A percentile compares a stretch with the other conserved stretches of the same genome.
These are phyloP conservation scores for Saguinus imperator DNA, from an alignment of 2,113 vertebrate species.

Conservation along the genomic window DNA sequence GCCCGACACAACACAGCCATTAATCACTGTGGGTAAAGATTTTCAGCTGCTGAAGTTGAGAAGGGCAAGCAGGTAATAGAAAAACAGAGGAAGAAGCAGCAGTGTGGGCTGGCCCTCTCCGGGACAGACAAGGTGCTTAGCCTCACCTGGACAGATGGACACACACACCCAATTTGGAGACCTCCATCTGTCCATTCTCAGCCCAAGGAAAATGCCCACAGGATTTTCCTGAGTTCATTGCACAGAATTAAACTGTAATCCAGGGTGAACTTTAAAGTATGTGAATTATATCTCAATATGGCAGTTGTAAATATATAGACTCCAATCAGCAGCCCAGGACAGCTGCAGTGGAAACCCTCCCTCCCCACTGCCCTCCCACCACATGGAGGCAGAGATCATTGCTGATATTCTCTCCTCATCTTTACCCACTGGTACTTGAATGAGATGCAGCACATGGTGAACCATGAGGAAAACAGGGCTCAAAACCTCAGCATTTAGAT, in stretches of 20 bases:
- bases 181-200: not conserved
- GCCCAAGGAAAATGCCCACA: not conserved
- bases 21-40: conserved; percentile 78
- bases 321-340: not conserved
- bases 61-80: conserved; percentile 58
- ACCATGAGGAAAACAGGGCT: not conserved
- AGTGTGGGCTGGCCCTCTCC: rapidly evolving
- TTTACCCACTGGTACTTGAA: not conserved
- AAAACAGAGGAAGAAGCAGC: not conserved
- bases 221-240: not conserved
- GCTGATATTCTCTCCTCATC: not conserved
- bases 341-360: rapidly evolving
- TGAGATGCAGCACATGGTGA: not conserved
- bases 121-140: not conserved
- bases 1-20: conserved; percentile 70
- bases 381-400: rapidly evolving
- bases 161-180: not conserved
- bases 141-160: not conserved
- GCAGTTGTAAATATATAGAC: not conserved
- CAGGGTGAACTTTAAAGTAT: not conserved
- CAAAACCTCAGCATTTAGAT: not conserved
- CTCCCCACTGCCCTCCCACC: too few species aligned
- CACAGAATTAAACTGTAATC: not conserved
- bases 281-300: not conserved
- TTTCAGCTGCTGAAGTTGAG: not conserved